Evolutionary conservation across 1,140 invertebrate species (phyloP).

Genomic region (Brachionus rubens): DNA sequence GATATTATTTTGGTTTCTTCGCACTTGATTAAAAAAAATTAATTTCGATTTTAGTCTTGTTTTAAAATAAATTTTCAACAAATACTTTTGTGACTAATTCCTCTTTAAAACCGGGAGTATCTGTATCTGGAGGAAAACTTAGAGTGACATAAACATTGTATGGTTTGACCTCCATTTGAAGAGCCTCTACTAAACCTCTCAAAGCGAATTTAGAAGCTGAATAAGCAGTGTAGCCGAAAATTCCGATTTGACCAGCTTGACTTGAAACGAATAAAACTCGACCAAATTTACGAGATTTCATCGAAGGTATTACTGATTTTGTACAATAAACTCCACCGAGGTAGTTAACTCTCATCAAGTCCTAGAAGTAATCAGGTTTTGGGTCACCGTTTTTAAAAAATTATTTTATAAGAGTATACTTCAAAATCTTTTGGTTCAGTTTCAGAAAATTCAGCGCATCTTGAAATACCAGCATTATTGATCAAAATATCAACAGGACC

Average conservation of each 20-base stretch:
- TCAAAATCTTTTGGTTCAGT: constrained; percentile 6
- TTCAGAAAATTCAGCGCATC: constrained; percentile 28
- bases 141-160: constrained; percentile 75
- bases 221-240: constrained; percentile 88
- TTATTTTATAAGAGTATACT: too few relatives aligned
- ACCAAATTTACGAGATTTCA: constrained; percentile 48
- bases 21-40: constrained; percentile 65
- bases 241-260: constrained; percentile 80
- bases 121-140: constrained; percentile 87
- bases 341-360: constrained; percentile 43
- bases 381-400: too few relatives aligned
- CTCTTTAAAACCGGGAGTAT: constrained; percentile 86
- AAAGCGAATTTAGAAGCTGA: constrained; percentile 89
- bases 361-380: background rate
- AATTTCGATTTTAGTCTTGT: too few relatives aligned
- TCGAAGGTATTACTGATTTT: constrained; percentile 15
- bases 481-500: constrained; percentile 47
- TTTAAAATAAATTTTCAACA: background rate
- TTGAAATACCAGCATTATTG: constrained; percentile 45
- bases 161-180: constrained; percentile 78
- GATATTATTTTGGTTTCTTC: constrained; percentile 42
- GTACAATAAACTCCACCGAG: constrained; percentile 45
- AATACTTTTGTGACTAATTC: constrained; percentile 73
- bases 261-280: constrained; percentile 72
- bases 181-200: constrained; percentile 83